phyloP scores from a whole-genome alignment of 1,140 invertebrate genomes.

The Nixonia krombeini region DNA sequence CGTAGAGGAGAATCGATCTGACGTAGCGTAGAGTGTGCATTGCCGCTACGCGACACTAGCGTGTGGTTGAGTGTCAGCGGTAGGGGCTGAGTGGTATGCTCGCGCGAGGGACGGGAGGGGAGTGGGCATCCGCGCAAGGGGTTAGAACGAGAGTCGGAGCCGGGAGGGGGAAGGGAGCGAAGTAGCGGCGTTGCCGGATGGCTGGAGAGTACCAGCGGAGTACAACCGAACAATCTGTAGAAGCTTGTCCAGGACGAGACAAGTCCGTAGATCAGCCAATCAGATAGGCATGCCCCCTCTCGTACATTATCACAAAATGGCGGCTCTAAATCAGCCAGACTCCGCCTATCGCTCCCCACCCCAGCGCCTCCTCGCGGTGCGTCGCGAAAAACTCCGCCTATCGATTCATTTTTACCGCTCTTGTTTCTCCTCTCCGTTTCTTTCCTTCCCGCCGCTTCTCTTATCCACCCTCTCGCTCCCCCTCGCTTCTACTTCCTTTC shows the following conservation, averaged over 20 bases:
- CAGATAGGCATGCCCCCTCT: slow-evolving; percentile 69
- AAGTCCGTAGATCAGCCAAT: slow-evolving; percentile 72
- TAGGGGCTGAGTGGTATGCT: slow-evolving; percentile 8
- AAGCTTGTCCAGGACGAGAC: slow-evolving; percentile 70
- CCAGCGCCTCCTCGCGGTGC: slow-evolving; percentile 57
- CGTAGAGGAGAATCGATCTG: no score
- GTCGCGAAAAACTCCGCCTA: slow-evolving; percentile 71
- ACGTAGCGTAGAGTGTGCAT: no score
- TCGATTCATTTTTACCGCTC: slow-evolving; percentile 71
- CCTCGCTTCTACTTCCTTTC: not conserved
- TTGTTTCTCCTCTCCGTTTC: no score
- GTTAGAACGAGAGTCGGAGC: slow-evolving; percentile 2
- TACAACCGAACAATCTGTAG: slow-evolving; percentile 72
- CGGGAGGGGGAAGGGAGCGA: slow-evolving; percentile 43
- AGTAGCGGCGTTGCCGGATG: slow-evolving; percentile 59
- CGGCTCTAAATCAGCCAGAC: slow-evolving; percentile 71
- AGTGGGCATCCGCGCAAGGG: not conserved
- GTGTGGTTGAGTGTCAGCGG: slow-evolving; percentile 6
- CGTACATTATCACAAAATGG: slow-evolving; percentile 72
- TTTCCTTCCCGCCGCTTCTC: not conserved
- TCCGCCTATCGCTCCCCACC: slow-evolving; percentile 63
- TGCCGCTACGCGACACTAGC: no score
- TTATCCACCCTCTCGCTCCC: not conserved
- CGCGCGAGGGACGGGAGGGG: no score
- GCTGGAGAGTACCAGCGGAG: slow-evolving; percentile 60